Base-by-base conservation (phyloP, 2,113 vertebrate genomes). In the Tinamus guttatus region DNA sequence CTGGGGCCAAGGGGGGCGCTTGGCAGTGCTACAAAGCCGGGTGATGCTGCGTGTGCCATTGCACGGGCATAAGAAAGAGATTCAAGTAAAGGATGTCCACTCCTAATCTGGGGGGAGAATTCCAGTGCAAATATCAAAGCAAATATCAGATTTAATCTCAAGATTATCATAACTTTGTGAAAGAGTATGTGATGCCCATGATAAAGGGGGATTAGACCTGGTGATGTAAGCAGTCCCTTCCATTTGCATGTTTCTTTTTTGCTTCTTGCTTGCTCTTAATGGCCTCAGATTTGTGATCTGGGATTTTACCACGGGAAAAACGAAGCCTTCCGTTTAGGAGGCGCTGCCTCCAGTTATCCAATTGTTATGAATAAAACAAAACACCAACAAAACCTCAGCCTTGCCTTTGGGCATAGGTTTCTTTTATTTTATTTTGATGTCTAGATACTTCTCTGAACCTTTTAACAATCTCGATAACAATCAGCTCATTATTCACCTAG, bases 141-240 rank as follows among this genome's bases (percentile, higher is more conserved):
- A 58, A 30, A 32, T 58, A 58, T 18, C 28, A 58, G 30, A 58
- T 58, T 58, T 58, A 32, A 58, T 32, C 16, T 58, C 32, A 58
- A 58, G 18, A 58, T 58, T 32, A 32, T 32, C 30, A 24, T 36
- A 67, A 13, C 22, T 22, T 77, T 41, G 17, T 32, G 27, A 58
- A 32, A 40, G 24, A 73, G 3, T 11, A 4, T 2, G 3, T 32
- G 38, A 17, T 3, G 73, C 5, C 69, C 45, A 0, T 58, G 54
- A 25, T 1, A 38, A 22, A 21, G 54, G 79, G 27, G 24, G 27
- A 9, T 40, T 43, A 40, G 17, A 67, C 19, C 58, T 4, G 40
- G 45, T 34, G 36, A 21, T 10, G 22, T 7, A 71, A 17, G 21
- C 5, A 38, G n/a, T 54, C 30, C 12, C 20, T 81, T 81, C 10